phyloP scores from a whole-genome alignment of 2,888 invertebrate species.

The Pheosia gnoma region DNA sequence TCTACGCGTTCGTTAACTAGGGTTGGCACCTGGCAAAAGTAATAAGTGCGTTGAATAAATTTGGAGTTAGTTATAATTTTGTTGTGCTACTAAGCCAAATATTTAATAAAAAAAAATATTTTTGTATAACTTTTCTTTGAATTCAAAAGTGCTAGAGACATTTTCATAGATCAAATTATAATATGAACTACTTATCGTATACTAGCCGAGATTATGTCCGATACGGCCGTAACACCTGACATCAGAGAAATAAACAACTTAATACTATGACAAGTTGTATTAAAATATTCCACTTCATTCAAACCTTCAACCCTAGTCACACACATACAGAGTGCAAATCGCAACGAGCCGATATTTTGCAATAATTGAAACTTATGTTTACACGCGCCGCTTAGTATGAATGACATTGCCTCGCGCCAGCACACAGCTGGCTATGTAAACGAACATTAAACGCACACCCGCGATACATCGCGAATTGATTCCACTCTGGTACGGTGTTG shows the following conservation, averaged over 20 bases:
- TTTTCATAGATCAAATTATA: no score
- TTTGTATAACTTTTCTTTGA: no score
- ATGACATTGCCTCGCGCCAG: conserved; percentile 41
- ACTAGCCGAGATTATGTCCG: no score
- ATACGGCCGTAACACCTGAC: neutral
- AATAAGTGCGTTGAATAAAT: neutral
- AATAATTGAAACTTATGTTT: conserved; percentile 58
- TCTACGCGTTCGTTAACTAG: conserved; percentile 44
- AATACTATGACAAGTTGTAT: neutral
- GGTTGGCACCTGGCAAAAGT: conserved; percentile 36
- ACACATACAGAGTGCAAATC: conserved; percentile 22
- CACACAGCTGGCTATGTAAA: conserved; percentile 51
- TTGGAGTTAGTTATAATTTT: no score
- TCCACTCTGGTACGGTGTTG: conserved; percentile 26
- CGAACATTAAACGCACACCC: conserved; percentile 19
- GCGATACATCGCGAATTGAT: conserved; percentile 17
- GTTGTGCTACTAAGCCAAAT: neutral
- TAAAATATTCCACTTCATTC: conserved; percentile 5
- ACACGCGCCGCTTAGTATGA: conserved; percentile 61
- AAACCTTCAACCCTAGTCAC: conserved; percentile 30
- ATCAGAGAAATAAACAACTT: neutral
- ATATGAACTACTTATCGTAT: no score
- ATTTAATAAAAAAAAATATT: no score
- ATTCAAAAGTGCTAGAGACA: no score
- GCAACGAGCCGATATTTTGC: conserved; percentile 50